Evolutionary conservation across 23 tunicate species (phyloP), one percentile per base, ranked within the genome.

Genomic region (Clavelina lepadiformis): DNA sequence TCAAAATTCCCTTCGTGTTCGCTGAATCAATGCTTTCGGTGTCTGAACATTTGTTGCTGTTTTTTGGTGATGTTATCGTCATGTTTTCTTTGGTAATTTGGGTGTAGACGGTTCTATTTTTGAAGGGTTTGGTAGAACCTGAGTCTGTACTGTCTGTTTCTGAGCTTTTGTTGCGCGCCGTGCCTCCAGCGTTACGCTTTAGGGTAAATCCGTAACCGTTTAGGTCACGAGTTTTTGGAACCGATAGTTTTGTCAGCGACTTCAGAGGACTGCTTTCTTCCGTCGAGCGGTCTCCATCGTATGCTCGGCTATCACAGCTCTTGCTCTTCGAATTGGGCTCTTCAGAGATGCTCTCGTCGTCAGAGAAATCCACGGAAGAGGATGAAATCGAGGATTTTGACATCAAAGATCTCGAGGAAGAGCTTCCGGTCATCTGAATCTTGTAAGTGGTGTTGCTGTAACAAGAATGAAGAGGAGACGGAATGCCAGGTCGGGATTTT

Each of bases 381-480:
- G 65, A 52, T 3, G 32, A 8, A 24, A 2, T 35, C 23, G 65
- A 41, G 3, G 62, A 3, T 4, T 24, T 31, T 51, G 62, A 52
- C 15, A 33, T 31, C 15, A 33, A 51, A 8, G 62, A 52, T 18
- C 20, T 13, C 23, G 46, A 69, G 5, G 72, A 46, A 5, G 24
- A 7, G 24, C 24, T 23, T 5, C 35, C 57, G 13, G 26, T 7
- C 23, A 32, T 44, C 28, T 29, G 19, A n/a, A 44, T 22, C n/a
- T 58, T 41, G 44, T 46, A 58, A 30, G 11, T 58, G 28, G 57
- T n/a, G 32, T 72, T 58, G 4, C n/a, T 18, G 32, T 72, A 72
- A 30, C 78, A 72, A 13, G 78, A 58, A 8, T 58, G 53, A 1
- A 72, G 27, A 1, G 78, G 51, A n/a, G 64, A 58, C 25, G 78